Evolutionary conservation across 2,888 invertebrate species (phyloP).

Genomic region (Cephus runcator): DNA sequence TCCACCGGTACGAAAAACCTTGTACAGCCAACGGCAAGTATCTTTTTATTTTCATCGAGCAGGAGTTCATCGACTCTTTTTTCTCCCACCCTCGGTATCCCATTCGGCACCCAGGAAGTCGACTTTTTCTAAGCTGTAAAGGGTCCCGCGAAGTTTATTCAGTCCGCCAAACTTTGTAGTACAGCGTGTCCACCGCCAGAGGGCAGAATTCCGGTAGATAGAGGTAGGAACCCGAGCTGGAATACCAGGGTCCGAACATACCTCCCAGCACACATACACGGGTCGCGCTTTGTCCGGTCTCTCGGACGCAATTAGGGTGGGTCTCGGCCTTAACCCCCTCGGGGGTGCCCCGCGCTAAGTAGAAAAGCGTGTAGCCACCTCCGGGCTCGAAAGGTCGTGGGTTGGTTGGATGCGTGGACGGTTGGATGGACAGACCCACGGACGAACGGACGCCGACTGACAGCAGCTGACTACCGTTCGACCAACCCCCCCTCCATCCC

Average conservation of each 20-base stretch:
- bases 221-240: constrained; percentile 51
- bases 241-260: constrained; percentile 59
- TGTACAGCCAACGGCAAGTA: neutral
- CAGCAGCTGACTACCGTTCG: constrained; percentile 54
- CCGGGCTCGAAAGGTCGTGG: constrained; percentile 53
- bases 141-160: constrained; percentile 62
- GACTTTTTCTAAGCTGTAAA: constrained; percentile 43
- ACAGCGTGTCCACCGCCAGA: constrained; percentile 64
- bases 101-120: neutral
- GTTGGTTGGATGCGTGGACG: constrained; percentile 20
- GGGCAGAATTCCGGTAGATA: constrained; percentile 52
- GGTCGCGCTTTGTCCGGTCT: constrained; percentile 64
- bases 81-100: neutral
- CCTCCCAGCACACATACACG: constrained; percentile 59
- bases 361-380: constrained; percentile 64
- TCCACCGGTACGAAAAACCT: neutral
- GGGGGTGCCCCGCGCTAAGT: constrained; percentile 59
- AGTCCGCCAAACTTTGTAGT: constrained; percentile 65
- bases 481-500: constrained; percentile 13
- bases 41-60: neutral
- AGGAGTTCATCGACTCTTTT: neutral
- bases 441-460: constrained; percentile 38
- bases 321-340: constrained; percentile 56
- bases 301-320: constrained; percentile 66
- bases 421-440: constrained; percentile 3